Conservation (phyloP, 37 sponge, comb jelly and placozoan genomes). For the Bolinopsis microptera region DNA sequence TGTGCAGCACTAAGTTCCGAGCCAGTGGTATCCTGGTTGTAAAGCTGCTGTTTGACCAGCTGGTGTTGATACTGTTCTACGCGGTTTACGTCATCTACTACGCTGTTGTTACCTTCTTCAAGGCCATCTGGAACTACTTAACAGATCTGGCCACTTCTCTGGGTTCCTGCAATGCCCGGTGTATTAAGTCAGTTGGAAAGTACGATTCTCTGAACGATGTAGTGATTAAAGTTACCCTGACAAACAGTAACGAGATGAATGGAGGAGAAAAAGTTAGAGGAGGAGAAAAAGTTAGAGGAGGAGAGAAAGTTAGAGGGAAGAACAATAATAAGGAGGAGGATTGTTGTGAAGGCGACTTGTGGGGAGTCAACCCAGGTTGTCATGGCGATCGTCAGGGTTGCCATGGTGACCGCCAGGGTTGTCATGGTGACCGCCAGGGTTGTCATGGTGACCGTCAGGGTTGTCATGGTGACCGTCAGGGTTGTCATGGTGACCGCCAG, state of each 20-base stretch:
- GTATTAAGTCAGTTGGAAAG: background rate
- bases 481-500: background rate
- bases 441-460: too few relatives aligned
- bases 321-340: background rate
- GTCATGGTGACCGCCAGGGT: background rate
- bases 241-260: conserved; percentile 38
- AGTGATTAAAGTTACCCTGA: conserved; percentile 58
- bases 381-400: too few relatives aligned
- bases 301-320: background rate
- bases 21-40: background rate
- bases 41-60: background rate
- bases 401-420: too few relatives aligned
- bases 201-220: conserved; percentile 65
- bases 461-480: too few relatives aligned
- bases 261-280: background rate
- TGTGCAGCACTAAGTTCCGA: conserved; percentile 57
- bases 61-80: background rate
- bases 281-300: background rate
- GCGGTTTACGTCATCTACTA: conserved; percentile 14
- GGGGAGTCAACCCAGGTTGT: background rate
- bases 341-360: background rate
- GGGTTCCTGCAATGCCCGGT: background rate
- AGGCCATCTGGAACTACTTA: background rate
- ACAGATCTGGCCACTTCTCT: background rate
- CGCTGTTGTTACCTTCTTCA: background rate